A percentile compares a stretch with the other conserved stretches of the same genome.
These are phyloP conservation scores for Notolabrus celidotus DNA, from an alignment of 2,797 vertebrate genomes.

Conservation along the genomic window DNA sequence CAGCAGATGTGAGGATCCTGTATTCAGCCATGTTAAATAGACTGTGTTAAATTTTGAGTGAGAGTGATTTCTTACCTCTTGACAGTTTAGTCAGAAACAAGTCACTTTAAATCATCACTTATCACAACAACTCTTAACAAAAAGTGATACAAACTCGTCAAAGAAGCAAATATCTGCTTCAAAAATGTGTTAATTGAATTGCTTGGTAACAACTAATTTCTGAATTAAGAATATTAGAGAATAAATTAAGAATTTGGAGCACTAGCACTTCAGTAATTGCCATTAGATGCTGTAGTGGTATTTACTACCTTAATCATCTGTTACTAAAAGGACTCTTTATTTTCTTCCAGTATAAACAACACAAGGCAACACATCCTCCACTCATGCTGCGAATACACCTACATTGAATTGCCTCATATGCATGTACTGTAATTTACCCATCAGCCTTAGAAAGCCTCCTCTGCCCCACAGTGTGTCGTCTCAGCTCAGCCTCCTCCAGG, in stretches of 20 bases:
- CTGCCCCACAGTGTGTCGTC: constrained; percentile 65
- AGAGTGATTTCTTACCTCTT: too few species aligned
- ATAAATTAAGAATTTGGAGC: neutral
- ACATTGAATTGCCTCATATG: constrained; percentile 11
- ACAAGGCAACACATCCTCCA: neutral
- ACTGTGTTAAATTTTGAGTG: too few species aligned
- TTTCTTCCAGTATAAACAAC: constrained; percentile 11
- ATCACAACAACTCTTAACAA: too few species aligned
- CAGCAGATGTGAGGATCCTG: too few species aligned
- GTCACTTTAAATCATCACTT: too few species aligned
- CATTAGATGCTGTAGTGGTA: neutral
- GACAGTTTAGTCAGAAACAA: too few species aligned
- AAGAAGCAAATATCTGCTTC: too few species aligned
- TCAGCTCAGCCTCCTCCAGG: constrained; percentile 65
- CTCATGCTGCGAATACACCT: constrained; percentile 3
- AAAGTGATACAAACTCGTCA: neutral
- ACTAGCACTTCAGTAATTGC: neutral
- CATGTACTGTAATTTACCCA: constrained; percentile 8
- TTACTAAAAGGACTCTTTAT: neutral
- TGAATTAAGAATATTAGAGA: too few species aligned
- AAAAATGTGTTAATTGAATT: too few species aligned
- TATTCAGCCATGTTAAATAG: too few species aligned
- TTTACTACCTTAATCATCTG: neutral
- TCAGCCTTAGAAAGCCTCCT: constrained; percentile 22
- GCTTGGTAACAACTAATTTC: too few species aligned